These are phyloP conservation scores for Oxystoma pomonae DNA, from an alignment of 2,888 invertebrate genomes.

Conservation along the genomic window DNA sequence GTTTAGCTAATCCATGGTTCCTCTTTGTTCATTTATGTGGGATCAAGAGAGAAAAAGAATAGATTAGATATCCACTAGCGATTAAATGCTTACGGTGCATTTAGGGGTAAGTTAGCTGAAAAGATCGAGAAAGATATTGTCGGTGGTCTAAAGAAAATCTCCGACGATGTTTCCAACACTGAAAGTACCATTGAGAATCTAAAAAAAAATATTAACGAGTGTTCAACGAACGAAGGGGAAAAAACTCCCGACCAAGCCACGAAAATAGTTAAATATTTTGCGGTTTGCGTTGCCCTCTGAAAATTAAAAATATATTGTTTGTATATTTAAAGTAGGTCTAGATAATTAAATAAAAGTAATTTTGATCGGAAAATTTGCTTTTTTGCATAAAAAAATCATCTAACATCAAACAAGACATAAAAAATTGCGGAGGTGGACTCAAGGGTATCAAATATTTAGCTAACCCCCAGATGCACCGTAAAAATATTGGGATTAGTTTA, in stretches of 20 bases:
- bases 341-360: neutral
- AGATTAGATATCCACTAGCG: too few relatives aligned
- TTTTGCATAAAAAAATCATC: too few relatives aligned
- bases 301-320: neutral
- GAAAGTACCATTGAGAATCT: neutral
- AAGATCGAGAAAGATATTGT: constrained; percentile 17
- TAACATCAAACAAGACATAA: constrained; percentile 15
- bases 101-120: constrained; percentile 12
- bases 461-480: too few relatives aligned
- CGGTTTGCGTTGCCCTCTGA: constrained; percentile 2
- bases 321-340: neutral
- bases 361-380: too few relatives aligned
- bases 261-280: constrained; percentile 8
- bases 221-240: neutral
- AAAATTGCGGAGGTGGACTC: constrained; percentile 17
- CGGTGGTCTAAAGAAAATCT: constrained; percentile 3
- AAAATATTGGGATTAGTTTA: too few relatives aligned
- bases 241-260: constrained; percentile 5
- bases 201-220: neutral
- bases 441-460: constrained; percentile 14
- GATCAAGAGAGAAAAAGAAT: too few relatives aligned
- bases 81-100: too few relatives aligned
- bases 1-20: too few relatives aligned
- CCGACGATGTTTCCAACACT: neutral
- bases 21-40: too few relatives aligned